These are phyloP conservation scores for Macrophya annulata DNA, from an alignment of 2,888 invertebrate species.

Conservation along the genomic window DNA sequence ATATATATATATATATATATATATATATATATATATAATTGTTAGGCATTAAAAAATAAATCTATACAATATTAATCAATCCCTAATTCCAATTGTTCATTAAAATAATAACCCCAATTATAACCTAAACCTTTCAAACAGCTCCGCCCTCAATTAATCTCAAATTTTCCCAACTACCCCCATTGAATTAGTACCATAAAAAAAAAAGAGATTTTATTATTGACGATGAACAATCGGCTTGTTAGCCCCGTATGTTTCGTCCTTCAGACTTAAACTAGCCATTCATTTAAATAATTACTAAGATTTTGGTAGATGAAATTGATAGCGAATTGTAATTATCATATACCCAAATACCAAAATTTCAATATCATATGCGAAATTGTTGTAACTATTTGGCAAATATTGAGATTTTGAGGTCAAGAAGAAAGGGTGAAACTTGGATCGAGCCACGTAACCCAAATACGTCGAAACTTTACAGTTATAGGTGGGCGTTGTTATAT, in stretches of 20 bases:
- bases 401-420: not conserved
- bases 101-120: not conserved
- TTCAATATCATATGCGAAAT: not conserved
- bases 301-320: not conserved
- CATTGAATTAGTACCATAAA: not conserved
- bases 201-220: not conserved
- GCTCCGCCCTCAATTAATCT: not conserved
- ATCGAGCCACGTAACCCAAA: constrained; percentile 29
- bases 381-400: too few species aligned
- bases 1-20: not conserved
- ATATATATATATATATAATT: not conserved
- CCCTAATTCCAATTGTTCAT: not conserved
- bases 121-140: not conserved
- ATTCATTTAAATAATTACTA: not conserved
- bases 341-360: not conserved
- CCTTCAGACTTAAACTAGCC: not conserved
- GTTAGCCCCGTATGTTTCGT: not conserved
- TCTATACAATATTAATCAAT: not conserved
- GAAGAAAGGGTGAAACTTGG: not conserved
- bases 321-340: not conserved
- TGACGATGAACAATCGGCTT: not conserved
- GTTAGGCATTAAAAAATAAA: not conserved
- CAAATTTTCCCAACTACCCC: not conserved
- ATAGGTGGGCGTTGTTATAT: not conserved
- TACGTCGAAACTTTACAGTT: constrained; percentile 37